Conservation (phyloP, 1,140 invertebrate species). For the Antheraea pernyi region DNA sequence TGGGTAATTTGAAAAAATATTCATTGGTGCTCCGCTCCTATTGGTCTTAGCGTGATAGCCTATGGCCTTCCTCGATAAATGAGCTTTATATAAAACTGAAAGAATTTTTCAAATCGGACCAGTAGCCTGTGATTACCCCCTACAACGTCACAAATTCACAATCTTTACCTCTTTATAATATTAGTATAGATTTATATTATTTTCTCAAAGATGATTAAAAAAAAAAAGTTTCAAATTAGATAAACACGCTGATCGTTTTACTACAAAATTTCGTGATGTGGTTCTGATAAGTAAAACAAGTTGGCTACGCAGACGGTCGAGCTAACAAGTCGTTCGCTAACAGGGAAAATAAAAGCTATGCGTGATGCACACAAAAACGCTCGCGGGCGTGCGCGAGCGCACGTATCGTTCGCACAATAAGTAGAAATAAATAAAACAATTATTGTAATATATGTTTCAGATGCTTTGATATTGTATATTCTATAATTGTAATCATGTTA, state of each 20-base stretch:
- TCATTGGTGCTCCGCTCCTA: no score
- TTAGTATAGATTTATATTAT: no score
- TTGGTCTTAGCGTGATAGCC: no score
- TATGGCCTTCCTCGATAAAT: no score
- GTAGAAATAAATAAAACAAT: conserved; percentile 2
- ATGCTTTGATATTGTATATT: not conserved
- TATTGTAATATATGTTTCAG: not conserved
- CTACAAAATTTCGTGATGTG: conserved; percentile 11
- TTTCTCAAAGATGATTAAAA: no score
- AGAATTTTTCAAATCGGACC: no score
- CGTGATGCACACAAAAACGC: conserved; percentile 18
- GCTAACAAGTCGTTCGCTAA: conserved; percentile 16
- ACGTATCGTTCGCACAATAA: conserved; percentile 5
- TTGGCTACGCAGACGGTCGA: conserved; percentile 10
- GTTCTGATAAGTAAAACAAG: conserved; percentile 5
- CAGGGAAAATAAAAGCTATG: conserved; percentile 19
- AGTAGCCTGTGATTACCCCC: no score
- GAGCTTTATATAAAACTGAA: no score
- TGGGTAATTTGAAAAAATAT: no score
- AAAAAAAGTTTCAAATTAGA: not conserved
- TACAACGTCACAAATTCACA: no score
- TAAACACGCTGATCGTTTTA: conserved; percentile 1
- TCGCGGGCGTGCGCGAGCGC: conserved; percentile 13
- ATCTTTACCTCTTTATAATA: no score
- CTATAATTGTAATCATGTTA: not conserved